phyloP scores from a whole-genome alignment of 2,113 vertebrate genomes.

The Labeo rohita region DNA sequence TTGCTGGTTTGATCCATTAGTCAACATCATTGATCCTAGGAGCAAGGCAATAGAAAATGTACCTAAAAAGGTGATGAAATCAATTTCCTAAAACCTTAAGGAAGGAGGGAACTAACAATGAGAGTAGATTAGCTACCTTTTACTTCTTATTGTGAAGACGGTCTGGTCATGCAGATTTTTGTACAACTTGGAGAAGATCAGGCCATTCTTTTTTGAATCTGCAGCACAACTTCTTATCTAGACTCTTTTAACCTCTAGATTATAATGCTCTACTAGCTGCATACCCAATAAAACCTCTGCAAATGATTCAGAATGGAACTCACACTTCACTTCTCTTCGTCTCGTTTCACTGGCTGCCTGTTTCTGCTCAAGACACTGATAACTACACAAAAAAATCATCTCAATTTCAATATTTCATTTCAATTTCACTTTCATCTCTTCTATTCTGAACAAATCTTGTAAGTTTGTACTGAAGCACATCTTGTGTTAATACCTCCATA shows the following conservation, averaged over 20 bases:
- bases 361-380: background rate
- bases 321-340: background rate
- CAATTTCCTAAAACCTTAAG: background rate
- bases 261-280: background rate
- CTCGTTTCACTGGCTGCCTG: background rate
- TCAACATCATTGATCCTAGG: background rate
- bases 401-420: too few species aligned
- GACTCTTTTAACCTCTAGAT: background rate
- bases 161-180: background rate
- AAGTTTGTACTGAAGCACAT: background rate
- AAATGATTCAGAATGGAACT: background rate
- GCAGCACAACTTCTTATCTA: background rate
- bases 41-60: too few species aligned
- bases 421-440: background rate
- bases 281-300: background rate
- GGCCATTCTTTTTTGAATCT: background rate
- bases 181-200: background rate
- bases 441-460: background rate
- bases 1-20: background rate
- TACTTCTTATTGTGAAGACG: background rate
- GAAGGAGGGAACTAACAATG: background rate
- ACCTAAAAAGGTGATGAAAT: background rate
- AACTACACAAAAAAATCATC: background rate
- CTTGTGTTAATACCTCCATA: background rate
- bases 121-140: background rate